These are phyloP conservation scores for Artibeus lituratus DNA, from an alignment of 2,797 vertebrate genomes.

Conservation along the genomic window DNA sequence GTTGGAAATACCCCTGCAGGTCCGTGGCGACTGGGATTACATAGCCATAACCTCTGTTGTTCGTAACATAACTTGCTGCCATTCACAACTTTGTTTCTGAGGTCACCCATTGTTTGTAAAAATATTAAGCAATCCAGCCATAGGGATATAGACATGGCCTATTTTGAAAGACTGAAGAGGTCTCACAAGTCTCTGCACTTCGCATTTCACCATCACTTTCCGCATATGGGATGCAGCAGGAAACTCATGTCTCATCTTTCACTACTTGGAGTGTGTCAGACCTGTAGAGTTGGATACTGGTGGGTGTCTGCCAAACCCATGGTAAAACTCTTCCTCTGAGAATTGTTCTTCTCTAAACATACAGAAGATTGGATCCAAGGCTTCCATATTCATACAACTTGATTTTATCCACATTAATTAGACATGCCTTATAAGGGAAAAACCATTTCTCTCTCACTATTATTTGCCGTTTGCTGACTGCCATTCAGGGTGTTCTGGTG, in stretches of 20 bases:
- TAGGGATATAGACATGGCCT: background rate
- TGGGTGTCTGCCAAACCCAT: background rate
- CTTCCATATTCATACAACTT: background rate
- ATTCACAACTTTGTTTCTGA: constrained; percentile 9
- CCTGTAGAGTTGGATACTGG: background rate
- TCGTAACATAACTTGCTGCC: background rate
- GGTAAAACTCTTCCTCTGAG: background rate
- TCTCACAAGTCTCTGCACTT: background rate
- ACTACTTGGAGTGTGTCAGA: background rate
- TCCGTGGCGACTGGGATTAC: background rate
- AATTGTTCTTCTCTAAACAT: background rate
- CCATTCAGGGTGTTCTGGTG: background rate
- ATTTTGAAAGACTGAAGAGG: background rate
- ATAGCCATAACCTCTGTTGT: background rate
- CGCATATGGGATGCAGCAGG: background rate
- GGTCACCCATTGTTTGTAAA: background rate
- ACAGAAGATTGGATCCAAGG: background rate
- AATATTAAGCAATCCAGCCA: background rate
- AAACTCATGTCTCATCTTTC: background rate
- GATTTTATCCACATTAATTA: background rate
- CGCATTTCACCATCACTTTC: background rate
- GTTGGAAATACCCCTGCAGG: constrained; percentile 28
- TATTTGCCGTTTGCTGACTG: background rate
- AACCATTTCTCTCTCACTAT: background rate
- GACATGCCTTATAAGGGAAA: background rate